phyloP scores from a whole-genome alignment of 2,797 vertebrate genomes.

The Eospalax fontanierii region DNA sequence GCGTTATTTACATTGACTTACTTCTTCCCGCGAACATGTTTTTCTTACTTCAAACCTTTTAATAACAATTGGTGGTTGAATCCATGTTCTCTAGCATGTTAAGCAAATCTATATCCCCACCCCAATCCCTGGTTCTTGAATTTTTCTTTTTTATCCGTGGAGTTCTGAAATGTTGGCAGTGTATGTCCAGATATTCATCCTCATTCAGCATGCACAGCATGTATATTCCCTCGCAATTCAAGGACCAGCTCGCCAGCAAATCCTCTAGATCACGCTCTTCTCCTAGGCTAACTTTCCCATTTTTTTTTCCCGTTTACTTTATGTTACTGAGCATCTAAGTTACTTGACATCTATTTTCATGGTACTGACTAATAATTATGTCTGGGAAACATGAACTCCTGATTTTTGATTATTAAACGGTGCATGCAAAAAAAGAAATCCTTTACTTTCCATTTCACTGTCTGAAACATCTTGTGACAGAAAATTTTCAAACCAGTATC shows the following conservation, averaged over 20 bases:
- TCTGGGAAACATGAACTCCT: neutral
- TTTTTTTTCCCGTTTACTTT: neutral
- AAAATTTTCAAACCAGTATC: neutral
- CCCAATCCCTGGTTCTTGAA: neutral
- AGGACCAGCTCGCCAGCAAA: neutral
- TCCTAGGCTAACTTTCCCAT: neutral
- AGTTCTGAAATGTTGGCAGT: neutral
- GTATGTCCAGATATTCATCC: neutral
- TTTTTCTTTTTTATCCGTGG: neutral
- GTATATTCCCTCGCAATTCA: neutral
- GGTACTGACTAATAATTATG: neutral
- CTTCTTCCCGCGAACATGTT: neutral
- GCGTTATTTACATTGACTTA: neutral
- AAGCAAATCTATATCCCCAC: neutral
- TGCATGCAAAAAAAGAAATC: slow-evolving; percentile 15
- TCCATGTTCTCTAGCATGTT: neutral
- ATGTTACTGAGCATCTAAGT: neutral
- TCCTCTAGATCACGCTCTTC: neutral
- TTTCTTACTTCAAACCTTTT: neutral
- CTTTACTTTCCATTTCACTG: neutral
- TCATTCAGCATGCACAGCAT: neutral
- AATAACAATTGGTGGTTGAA: neutral
- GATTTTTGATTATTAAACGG: slow-evolving; percentile 25
- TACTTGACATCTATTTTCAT: neutral
- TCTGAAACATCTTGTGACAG: slow-evolving; percentile 26